Conservation (phyloP, 2,797 vertebrate genomes). For the Chaetodon trifasciatus region DNA sequence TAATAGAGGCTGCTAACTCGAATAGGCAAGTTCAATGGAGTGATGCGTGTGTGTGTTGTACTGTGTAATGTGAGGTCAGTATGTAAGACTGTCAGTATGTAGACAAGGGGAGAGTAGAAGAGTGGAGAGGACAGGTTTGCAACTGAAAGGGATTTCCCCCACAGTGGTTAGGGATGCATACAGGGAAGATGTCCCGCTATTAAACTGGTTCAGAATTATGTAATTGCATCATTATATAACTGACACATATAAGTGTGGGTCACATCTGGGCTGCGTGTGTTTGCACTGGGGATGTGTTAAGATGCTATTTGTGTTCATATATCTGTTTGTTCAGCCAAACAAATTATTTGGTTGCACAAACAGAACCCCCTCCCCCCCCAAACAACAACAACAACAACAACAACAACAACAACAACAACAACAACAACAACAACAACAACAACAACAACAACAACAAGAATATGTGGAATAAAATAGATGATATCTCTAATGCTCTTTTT, state of each 20-base stretch:
- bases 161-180: slow-evolving; percentile 31
- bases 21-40: slow-evolving; percentile 63
- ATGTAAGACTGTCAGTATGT: slow-evolving; percentile 46
- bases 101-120: slow-evolving; percentile 36
- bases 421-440: too few relatives aligned
- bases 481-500: not conserved
- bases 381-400: too few relatives aligned
- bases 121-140: slow-evolving; percentile 22
- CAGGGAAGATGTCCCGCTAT: slow-evolving; percentile 24
- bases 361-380: not conserved
- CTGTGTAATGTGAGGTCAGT: slow-evolving; percentile 65
- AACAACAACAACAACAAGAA: too few relatives aligned
- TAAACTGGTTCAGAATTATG: slow-evolving; percentile 47
- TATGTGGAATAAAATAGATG: too few relatives aligned
- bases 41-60: slow-evolving; percentile 52
- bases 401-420: not conserved
- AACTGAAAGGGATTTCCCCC: slow-evolving; percentile 63
- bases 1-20: slow-evolving; percentile 53
- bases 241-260: slow-evolving; percentile 36
- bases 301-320: slow-evolving; percentile 18
- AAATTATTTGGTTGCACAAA: not conserved
- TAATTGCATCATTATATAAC: slow-evolving; percentile 57
- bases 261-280: slow-evolving; percentile 40
- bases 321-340: slow-evolving; percentile 18
- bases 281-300: slow-evolving; percentile 3